These are phyloP conservation scores for Chouioia cunea DNA, from an alignment of 2,888 invertebrate genomes.

Conservation along the genomic window DNA sequence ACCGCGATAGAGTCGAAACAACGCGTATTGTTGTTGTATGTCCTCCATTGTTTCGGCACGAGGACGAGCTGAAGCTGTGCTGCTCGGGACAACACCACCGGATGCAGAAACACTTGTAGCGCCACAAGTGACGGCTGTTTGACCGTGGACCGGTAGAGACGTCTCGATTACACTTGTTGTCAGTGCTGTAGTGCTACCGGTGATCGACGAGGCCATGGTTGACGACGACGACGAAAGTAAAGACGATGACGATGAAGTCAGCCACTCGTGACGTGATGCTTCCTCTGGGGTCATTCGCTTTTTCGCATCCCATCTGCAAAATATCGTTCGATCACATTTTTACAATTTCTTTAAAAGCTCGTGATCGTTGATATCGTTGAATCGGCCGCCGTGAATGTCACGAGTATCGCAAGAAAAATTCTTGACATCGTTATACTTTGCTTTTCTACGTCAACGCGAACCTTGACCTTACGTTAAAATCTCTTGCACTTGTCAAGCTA, in stretches of 20 bases:
- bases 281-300: constrained; percentile 93
- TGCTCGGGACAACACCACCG: constrained; percentile 33
- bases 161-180: constrained; percentile 46
- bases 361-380: no score
- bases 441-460: not conserved
- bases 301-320: constrained; percentile 88
- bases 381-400: no score
- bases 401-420: not conserved
- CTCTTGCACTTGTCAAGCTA: constrained; percentile 4
- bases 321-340: no score
- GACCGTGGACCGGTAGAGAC: constrained; percentile 26
- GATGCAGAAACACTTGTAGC: constrained; percentile 39
- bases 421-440: no score
- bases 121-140: constrained; percentile 38
- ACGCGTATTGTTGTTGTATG: constrained; percentile 65
- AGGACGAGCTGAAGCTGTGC: constrained; percentile 58
- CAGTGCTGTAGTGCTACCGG: constrained; percentile 55
- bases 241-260: constrained; percentile 73
- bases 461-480: not conserved
- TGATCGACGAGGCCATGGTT: constrained; percentile 54
- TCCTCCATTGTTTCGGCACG: constrained; percentile 71
- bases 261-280: constrained; percentile 90
- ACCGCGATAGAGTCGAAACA: constrained; percentile 67
- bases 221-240: constrained; percentile 57
- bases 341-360: no score